Evolutionary conservation across 1,140 invertebrate species (phyloP).

Genomic region (Trichonephila clavipes): DNA sequence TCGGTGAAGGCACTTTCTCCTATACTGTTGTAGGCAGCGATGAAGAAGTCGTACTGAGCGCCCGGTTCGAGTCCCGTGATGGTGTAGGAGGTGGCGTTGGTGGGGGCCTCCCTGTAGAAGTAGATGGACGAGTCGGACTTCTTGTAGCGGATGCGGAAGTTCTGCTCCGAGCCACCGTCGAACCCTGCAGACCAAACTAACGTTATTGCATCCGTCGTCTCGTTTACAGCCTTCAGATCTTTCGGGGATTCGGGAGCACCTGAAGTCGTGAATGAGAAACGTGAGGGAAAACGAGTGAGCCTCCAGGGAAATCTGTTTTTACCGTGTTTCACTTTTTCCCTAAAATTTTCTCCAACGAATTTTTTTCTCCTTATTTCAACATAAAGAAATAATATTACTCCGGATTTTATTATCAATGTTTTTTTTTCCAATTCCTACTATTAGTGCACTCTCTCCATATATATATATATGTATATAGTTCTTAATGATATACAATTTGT

Average conservation of each 20-base stretch:
- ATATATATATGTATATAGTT: too few species aligned
- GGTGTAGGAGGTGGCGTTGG: conserved; percentile 86
- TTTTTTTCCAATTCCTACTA: too few species aligned
- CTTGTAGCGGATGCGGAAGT: conserved; percentile 89
- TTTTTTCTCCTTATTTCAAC: too few species aligned
- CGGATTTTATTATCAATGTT: too few species aligned
- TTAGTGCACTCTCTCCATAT: too few species aligned
- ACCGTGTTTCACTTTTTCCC: too few species aligned
- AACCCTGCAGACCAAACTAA: conserved; percentile 96
- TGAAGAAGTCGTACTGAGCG: conserved; percentile 92
- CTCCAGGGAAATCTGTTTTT: too few species aligned
- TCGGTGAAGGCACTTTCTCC: conserved; percentile 88
- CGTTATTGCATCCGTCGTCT: conserved; percentile 91
- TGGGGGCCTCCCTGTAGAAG: conserved; percentile 86
- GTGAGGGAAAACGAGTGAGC: not conserved
- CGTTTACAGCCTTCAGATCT: conserved; percentile 88
- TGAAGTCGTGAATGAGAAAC: conserved; percentile 79
- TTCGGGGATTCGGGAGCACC: conserved; percentile 89
- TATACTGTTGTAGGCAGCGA: conserved; percentile 92
- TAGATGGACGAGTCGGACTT: conserved; percentile 79
- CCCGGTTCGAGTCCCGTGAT: conserved; percentile 89
- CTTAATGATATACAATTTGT: too few species aligned
- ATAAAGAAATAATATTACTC: too few species aligned
- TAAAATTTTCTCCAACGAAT: too few species aligned
- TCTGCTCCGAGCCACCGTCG: conserved; percentile 93